phyloP scores from a whole-genome alignment of 2,888 invertebrate species.

The Plemyria rubiginata region DNA sequence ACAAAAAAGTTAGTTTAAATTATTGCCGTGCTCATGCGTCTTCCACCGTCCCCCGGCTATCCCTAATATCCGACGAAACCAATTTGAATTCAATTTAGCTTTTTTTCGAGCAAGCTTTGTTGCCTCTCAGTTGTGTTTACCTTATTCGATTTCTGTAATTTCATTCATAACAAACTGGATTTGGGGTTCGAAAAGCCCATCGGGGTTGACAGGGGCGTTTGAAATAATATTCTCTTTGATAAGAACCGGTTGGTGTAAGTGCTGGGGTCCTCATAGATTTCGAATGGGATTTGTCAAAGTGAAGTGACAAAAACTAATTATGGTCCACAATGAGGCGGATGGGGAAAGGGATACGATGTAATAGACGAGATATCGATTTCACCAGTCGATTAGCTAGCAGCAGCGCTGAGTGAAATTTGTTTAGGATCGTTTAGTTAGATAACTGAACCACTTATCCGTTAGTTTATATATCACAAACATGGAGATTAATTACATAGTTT shows the following conservation, averaged over 20 bases:
- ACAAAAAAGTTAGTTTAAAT: slow-evolving; percentile 80
- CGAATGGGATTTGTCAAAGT: slow-evolving; percentile 80
- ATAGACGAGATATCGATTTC: slow-evolving; percentile 64
- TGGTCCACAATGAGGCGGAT: slow-evolving; percentile 71
- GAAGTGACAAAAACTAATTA: slow-evolving; percentile 85
- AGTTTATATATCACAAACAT: slow-evolving; percentile 9
- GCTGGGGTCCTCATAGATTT: slow-evolving; percentile 70
- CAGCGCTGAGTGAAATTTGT: slow-evolving; percentile 33
- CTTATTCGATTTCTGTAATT: slow-evolving; percentile 85
- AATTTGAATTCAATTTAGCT: slow-evolving; percentile 85
- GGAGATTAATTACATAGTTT: slow-evolving; percentile 6
- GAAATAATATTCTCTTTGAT: slow-evolving; percentile 85
- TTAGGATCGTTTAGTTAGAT: slow-evolving; percentile 30
- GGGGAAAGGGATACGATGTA: slow-evolving; percentile 59
- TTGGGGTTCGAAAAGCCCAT: slow-evolving; percentile 82
- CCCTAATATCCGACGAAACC: slow-evolving; percentile 84
- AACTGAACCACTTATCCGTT: slow-evolving; percentile 25
- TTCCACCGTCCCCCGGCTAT: slow-evolving; percentile 79
- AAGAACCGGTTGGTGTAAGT: slow-evolving; percentile 79
- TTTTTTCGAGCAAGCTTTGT: slow-evolving; percentile 84
- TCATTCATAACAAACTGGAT: slow-evolving; percentile 85
- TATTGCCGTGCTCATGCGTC: slow-evolving; percentile 71
- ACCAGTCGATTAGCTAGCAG: slow-evolving; percentile 47
- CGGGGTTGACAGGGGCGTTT: slow-evolving; percentile 84
- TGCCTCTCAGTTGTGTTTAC: slow-evolving; percentile 84